phyloP scores from a whole-genome alignment of 2,888 invertebrate genomes.

The Spatulosminthurus flaviceps region DNA sequence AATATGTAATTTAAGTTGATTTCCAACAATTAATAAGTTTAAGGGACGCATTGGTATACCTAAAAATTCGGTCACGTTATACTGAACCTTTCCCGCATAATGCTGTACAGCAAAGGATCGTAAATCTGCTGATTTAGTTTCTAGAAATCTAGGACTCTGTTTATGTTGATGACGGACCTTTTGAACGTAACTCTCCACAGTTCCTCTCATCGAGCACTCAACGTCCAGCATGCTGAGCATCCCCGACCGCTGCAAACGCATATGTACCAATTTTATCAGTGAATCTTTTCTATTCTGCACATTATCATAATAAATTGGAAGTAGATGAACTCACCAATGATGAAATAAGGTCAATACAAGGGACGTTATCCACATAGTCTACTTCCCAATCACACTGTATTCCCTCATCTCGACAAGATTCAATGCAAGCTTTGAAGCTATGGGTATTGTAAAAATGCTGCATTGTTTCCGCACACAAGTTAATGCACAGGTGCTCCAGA shows the following conservation, averaged over 20 bases:
- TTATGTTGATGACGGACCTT: slow-evolving; percentile 84
- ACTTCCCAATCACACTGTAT: slow-evolving; percentile 89
- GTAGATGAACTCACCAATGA: slow-evolving; percentile 73
- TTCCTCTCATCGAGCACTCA: slow-evolving; percentile 85
- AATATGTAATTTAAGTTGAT: not conserved
- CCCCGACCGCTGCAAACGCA: slow-evolving; percentile 76
- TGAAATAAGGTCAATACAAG: slow-evolving; percentile 94
- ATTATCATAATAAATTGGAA: slow-evolving; percentile 15
- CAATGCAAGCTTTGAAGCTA: slow-evolving; percentile 90
- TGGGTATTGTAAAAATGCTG: slow-evolving; percentile 98
- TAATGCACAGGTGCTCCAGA: slow-evolving; percentile 92
- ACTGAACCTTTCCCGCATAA: slow-evolving; percentile 85
- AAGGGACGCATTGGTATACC: slow-evolving; percentile 65
- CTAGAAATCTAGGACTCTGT: slow-evolving; percentile 82
- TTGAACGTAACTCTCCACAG: slow-evolving; percentile 81
- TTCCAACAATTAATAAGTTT: too few species aligned
- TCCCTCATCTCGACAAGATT: slow-evolving; percentile 93
- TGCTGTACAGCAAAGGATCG: slow-evolving; percentile 90
- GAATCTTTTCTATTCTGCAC: not conserved
- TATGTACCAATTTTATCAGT: not conserved
- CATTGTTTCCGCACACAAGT: slow-evolving; percentile 96
- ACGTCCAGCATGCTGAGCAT: slow-evolving; percentile 90
- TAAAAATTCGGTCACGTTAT: slow-evolving; percentile 88
- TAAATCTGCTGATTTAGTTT: slow-evolving; percentile 76
- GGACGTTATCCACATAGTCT: slow-evolving; percentile 94